phyloP scores from a whole-genome alignment of 1,140 invertebrate species.

The Drosophila cardini region DNA sequence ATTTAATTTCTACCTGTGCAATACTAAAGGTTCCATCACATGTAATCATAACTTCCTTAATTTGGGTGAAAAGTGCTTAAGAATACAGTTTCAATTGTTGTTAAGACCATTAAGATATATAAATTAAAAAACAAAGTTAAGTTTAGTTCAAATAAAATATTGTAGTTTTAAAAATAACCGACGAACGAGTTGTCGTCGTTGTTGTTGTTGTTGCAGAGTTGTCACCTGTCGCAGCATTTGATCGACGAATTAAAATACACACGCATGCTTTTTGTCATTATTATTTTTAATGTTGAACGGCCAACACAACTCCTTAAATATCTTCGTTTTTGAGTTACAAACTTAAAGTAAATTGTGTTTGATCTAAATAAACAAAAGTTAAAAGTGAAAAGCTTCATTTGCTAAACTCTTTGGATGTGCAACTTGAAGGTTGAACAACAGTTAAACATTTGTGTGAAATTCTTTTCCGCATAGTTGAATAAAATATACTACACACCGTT shows the following conservation, averaged over 20 bases:
- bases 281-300: slow-evolving; percentile 48
- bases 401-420: neutral
- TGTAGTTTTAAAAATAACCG: slow-evolving; percentile 69
- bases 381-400: slow-evolving; percentile 1
- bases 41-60: neutral
- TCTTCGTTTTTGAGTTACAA: neutral
- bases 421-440: slow-evolving; percentile 22
- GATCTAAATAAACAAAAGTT: neutral
- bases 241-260: slow-evolving; percentile 66
- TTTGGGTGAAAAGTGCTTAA: neutral
- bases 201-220: slow-evolving; percentile 52
- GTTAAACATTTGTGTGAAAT: slow-evolving; percentile 28
- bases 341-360: slow-evolving; percentile 2
- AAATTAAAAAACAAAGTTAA: neutral
- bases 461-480: neutral
- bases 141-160: neutral
- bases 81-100: neutral
- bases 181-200: slow-evolving; percentile 6
- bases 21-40: neutral
- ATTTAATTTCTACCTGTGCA: neutral
- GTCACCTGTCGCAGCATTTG: slow-evolving; percentile 63
- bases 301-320: slow-evolving; percentile 22
- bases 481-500: neutral
- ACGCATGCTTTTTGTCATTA: slow-evolving; percentile 71
- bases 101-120: neutral